A percentile compares a stretch with the other conserved stretches of the same genome.
Conservation (phyloP, 30 jellyfish, hydroid and myxozoan genomes). For the Clytia hemisphaerica region DNA sequence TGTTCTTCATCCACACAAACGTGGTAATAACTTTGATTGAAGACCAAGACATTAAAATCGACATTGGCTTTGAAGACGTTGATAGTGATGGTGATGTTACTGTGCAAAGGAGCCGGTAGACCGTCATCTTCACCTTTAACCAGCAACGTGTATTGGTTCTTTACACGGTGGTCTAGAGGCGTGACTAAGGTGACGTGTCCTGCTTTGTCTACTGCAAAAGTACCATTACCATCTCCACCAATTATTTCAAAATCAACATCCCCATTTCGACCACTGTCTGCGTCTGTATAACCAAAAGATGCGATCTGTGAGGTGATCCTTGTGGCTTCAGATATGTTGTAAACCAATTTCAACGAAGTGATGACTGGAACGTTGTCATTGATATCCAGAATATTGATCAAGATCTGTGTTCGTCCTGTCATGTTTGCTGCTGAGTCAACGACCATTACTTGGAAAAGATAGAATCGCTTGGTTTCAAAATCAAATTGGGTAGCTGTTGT, state of each 20-base stretch:
- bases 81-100: conserved; percentile 32
- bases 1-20: conserved; percentile 46
- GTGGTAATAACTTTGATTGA: conserved; percentile 35
- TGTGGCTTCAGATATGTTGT: conserved; percentile 47
- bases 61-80: conserved; percentile 37
- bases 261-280: conserved; percentile 41
- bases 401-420: neutral
- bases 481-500: neutral
- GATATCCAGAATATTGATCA: neutral
- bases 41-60: conserved; percentile 40
- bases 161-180: conserved; percentile 33
- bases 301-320: conserved; percentile 10
- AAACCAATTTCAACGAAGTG: neutral
- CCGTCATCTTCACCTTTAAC: conserved; percentile 53
- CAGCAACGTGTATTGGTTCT: conserved; percentile 19
- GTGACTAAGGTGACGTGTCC: conserved; percentile 31
- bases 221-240: conserved; percentile 39
- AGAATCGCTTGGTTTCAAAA: neutral
- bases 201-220: conserved; percentile 33
- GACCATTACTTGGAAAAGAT: neutral
- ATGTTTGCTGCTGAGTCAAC: neutral
- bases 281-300: conserved; percentile 26
- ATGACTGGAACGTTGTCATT: conserved; percentile 10
- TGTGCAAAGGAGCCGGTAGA: conserved; percentile 19
- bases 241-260: conserved; percentile 21